These are phyloP conservation scores for Tillus elongatus DNA, from an alignment of 2,888 invertebrate species.

Conservation along the genomic window DNA sequence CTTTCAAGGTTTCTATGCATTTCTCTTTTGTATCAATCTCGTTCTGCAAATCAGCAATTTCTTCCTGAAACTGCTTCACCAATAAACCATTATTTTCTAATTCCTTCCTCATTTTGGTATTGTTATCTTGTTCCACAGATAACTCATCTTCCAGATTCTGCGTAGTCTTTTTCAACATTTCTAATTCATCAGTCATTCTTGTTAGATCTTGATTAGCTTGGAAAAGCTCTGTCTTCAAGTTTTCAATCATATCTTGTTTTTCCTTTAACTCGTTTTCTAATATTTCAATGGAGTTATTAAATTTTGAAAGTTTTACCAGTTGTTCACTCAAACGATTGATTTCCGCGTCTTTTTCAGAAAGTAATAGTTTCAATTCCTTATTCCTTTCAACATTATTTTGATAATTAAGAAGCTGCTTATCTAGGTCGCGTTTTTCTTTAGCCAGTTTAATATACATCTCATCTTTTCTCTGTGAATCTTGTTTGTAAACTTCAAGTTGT, in stretches of 20 bases:
- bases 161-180: slow-evolving; percentile 6
- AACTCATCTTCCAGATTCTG: slow-evolving; percentile 17
- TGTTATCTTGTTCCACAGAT: slow-evolving; percentile 13
- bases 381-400: slow-evolving; percentile 45
- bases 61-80: slow-evolving; percentile 35
- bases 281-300: slow-evolving; percentile 8
- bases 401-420: slow-evolving; percentile 45
- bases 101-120: slow-evolving; percentile 16
- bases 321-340: slow-evolving; percentile 44
- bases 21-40: slow-evolving; percentile 39
- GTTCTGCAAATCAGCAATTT: slow-evolving; percentile 43
- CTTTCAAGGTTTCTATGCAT: slow-evolving; percentile 20
- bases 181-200: slow-evolving; percentile 3
- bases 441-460: slow-evolving; percentile 50
- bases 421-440: slow-evolving; percentile 49
- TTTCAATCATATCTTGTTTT: slow-evolving; percentile 9
- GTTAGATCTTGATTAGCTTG: background rate
- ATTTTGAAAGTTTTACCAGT: slow-evolving; percentile 26
- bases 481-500: slow-evolving; percentile 46
- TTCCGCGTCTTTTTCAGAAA: slow-evolving; percentile 48
- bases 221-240: slow-evolving; percentile 6
- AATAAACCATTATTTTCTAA: slow-evolving; percentile 15
- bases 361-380: slow-evolving; percentile 46
- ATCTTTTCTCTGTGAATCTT: slow-evolving; percentile 49
- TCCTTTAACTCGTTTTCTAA: slow-evolving; percentile 10